Base-by-base conservation (phyloP, 2,888 invertebrate genomes). In the Chymomyza caudatula region DNA sequence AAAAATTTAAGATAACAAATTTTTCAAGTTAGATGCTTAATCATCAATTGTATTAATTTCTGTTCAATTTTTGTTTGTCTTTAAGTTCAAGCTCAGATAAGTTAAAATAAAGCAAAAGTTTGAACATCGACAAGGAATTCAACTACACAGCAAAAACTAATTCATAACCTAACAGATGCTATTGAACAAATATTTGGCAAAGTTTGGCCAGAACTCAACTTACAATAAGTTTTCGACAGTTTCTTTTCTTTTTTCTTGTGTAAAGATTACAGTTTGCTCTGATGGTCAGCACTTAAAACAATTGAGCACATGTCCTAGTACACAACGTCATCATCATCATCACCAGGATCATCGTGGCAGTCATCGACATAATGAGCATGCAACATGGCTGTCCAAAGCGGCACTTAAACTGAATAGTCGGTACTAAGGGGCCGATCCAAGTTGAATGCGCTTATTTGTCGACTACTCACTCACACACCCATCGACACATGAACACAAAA, bases 391-490 rank as follows among this genome's bases (percentile, higher is more conserved):
- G 13, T 25, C 25, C 29, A 29, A 54, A n/a, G n/a, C 54, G 37
- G 19, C 25, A 54, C 54, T 54, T 54, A 29, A 54, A 29, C 54
- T 23, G 23, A 22, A 23, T 52, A 22, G 13, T 52, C 1, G 2
- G 47, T 47, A 19, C 42, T 62, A 37, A 37, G 11, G 25, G 29
- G 29, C 29, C 29, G 29, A 37, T 17, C 47, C 47, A 76, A 47
- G 47, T 74, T 74, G 65, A 74, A 74, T 74, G 71, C 78, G 76
- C 55, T 65, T 73, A 80, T 80, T 80, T 81, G 68, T 82, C 60
- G 59, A 51, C 65, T 47, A 53, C 51, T 63, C 19, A 37, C 29
- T 11, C 29, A 37, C 29, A 37, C 5, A 3, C 25, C 25, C 25
- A 37, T 11, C 4, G 1, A 13, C 29, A 11, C 29, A 37, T 37